Conservation (phyloP, 2,888 invertebrate species). For the Hymenopus coronatus region DNA sequence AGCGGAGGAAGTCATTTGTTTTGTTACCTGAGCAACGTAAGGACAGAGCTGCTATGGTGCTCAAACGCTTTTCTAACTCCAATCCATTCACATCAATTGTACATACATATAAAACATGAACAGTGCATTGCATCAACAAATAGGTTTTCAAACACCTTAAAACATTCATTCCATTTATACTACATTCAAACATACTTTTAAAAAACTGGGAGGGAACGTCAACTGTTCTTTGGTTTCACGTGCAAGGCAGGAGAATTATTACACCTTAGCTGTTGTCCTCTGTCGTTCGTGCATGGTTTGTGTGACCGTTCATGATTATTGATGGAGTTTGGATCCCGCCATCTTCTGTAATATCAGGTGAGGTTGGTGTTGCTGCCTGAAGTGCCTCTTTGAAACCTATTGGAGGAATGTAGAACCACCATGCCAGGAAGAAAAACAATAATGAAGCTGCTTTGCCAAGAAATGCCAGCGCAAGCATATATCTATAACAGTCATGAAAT, state of each 20-base stretch:
- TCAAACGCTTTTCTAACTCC: neutral
- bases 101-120: neutral
- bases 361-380: slow-evolving; percentile 21
- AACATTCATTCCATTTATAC: neutral
- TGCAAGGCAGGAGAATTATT: neutral
- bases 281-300: slow-evolving; percentile 1
- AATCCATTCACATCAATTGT: neutral
- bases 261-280: neutral
- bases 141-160: neutral
- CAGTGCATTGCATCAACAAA: neutral
- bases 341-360: slow-evolving; percentile 14
- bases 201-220: neutral
- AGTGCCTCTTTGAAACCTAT: slow-evolving; percentile 17
- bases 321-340: neutral
- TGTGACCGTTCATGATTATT: slow-evolving; percentile 22
- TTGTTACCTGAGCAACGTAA: neutral
- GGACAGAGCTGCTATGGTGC: neutral
- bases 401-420: slow-evolving; percentile 61
- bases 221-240: neutral
- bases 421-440: slow-evolving; percentile 70
- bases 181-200: neutral
- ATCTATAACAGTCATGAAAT: slow-evolving; percentile 50
- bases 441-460: slow-evolving; percentile 68
- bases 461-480: slow-evolving; percentile 70
- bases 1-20: neutral